Percentiles rank a stretch among this genome's conserved stretches.
These are phyloP conservation scores for Barnardius zonarius DNA, from an alignment of 2,113 vertebrate species.

Conservation along the genomic window DNA sequence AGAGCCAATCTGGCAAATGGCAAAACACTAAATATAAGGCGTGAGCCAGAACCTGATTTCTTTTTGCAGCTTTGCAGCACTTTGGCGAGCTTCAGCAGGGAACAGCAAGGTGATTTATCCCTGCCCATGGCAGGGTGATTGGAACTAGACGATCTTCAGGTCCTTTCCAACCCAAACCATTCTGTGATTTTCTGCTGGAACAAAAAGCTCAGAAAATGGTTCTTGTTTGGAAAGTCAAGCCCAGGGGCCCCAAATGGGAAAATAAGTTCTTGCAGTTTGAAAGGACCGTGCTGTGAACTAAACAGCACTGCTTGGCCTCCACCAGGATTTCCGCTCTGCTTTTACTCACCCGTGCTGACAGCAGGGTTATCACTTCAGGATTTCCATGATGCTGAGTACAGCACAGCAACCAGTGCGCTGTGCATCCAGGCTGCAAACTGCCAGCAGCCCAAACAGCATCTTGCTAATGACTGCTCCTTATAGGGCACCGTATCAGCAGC, in stretches of 20 bases:
- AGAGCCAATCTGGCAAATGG: not conserved
- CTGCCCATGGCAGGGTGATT: not conserved
- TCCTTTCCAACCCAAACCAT: not conserved
- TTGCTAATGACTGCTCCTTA: not conserved
- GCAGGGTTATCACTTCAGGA: not conserved
- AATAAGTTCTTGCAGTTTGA: not conserved
- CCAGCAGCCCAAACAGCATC: not conserved
- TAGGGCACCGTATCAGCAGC: not conserved
- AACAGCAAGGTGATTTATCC: not conserved
- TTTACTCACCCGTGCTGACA: accelerated
- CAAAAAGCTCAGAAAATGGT: not conserved
- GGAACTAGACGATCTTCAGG: not conserved
- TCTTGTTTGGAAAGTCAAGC: not conserved
- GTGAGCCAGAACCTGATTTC: not conserved
- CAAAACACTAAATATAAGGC: not conserved
- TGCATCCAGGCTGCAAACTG: not conserved
- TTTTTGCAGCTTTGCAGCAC: not conserved
- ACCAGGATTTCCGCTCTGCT: not conserved
- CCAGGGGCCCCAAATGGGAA: slow-evolving; percentile 7
- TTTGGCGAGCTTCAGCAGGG: not conserved
- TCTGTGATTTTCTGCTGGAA: not conserved
- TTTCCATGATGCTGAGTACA: not conserved
- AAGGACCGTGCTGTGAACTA: not conserved
- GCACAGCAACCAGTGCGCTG: not conserved
- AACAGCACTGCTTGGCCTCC: not conserved